Base-by-base conservation (phyloP, 2,888 invertebrate species). In the Lordiphosa andalusiaca region DNA sequence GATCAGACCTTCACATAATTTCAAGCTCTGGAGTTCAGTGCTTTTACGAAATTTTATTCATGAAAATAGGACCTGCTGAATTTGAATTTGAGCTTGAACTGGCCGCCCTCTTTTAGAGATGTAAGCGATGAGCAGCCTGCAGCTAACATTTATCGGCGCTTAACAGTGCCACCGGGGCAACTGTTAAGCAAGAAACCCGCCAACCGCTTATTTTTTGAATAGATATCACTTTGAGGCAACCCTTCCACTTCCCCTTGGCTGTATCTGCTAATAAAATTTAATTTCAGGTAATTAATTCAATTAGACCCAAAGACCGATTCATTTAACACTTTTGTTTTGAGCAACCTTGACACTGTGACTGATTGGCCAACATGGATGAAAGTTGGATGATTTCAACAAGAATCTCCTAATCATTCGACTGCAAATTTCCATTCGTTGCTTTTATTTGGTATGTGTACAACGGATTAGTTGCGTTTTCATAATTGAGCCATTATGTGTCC, bases 401-500 rank as follows among this genome's bases (percentile, higher is more conserved):
- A 23, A 23, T 41, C 3, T 12, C 12, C 12, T 12, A 3, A 41
- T 41, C 25, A 41, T 7, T 1, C 25, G 7, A 25, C 23, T 44
- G 44, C 30, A 44, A 44, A 44, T 44, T 44, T 44, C 30, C 44
- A 44, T 44, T 12, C 4, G 33, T 33, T 44, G 30, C 16, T 30
- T 10, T 44, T 25, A 30, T 13, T 44, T 44, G 23, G 13, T 71
- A 66, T 78, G 58, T 80, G 33, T 59, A 51, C 42, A 60, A 61
- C 37, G 47, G 64, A 84, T 82, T 81, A 84, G 85, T 78, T 82
- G 67, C 63, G 68, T 54, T 73, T 75, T 64, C 68, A 78, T 78
- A 81, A 81, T 80, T 81, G 82, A 81, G 75, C 64, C 70, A 74
- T 83, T 75, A 83, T 82, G 55, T 65, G 49, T 42, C 53, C 41